phyloP scores from a whole-genome alignment of 2,113 vertebrate genomes.

The Eclectus roratus region DNA sequence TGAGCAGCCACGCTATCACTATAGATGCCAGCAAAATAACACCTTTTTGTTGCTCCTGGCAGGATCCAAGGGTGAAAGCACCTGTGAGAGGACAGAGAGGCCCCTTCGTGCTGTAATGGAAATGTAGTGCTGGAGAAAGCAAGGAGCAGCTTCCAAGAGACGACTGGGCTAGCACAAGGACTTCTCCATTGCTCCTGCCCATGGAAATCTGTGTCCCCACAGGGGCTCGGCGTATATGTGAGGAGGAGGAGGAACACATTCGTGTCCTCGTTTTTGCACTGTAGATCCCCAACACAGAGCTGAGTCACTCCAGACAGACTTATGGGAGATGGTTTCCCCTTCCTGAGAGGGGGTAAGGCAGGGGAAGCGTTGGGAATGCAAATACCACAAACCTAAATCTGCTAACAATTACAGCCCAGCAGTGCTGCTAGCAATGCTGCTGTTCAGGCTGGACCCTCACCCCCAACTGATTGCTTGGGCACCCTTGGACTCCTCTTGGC shows the following conservation, averaged over 20 bases:
- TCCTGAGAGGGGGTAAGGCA: not conserved
- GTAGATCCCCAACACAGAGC: not conserved
- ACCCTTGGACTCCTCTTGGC: not conserved
- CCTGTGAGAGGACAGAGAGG: not conserved
- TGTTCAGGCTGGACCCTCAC: not conserved
- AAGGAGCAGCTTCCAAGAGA: not conserved
- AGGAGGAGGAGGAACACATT: not conserved
- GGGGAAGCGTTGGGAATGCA: not conserved
- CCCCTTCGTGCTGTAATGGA: not conserved
- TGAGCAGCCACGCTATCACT: not conserved
- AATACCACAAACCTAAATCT: not conserved
- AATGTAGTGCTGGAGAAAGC: not conserved
- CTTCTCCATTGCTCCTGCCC: not conserved
- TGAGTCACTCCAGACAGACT: conserved; percentile 9
- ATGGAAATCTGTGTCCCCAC: not conserved
- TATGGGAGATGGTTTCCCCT: not conserved
- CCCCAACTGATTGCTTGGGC: not conserved
- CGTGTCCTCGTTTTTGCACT: not conserved
- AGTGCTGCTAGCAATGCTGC: not conserved
- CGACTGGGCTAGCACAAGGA: not conserved
- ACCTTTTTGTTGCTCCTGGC: not conserved
- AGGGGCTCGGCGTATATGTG: not conserved
- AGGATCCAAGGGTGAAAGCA: not conserved
- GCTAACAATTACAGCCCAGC: not conserved
- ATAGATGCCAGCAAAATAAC: not conserved